Percentiles rank a stretch among this genome's conserved stretches.
Conservation (phyloP, 2,888 invertebrate species). For the Noctuana brunneofusca region DNA sequence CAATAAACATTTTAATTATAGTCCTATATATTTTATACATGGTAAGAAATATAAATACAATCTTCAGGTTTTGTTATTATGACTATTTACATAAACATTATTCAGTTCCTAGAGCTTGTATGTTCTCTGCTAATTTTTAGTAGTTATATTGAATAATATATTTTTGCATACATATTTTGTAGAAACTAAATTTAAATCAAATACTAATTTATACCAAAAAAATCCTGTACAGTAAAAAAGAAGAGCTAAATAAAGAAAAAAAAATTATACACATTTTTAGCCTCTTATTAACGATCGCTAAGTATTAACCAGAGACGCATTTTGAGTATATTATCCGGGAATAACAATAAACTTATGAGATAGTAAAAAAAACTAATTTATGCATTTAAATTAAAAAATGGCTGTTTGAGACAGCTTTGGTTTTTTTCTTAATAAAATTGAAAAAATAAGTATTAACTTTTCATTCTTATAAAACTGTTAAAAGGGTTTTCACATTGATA, state of each 20-base stretch:
- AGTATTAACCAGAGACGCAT: slow-evolving; percentile 13
- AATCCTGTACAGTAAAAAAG: neutral
- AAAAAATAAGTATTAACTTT: neutral
- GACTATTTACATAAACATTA: slow-evolving; percentile 59
- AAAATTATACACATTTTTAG: slow-evolving; percentile 20
- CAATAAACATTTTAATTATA: slow-evolving; percentile 78
- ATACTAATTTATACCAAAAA: neutral
- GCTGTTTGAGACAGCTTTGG: slow-evolving; percentile 23
- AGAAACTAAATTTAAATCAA: neutral
- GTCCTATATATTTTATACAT: slow-evolving; percentile 61
- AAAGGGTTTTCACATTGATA: too few relatives aligned
- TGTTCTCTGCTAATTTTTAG: slow-evolving; percentile 19
- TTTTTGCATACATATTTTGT: slow-evolving; percentile 2
- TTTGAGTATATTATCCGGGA: slow-evolving; percentile 16
- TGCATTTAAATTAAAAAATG: slow-evolving; percentile 4
- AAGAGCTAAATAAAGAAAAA: slow-evolving; percentile 6
- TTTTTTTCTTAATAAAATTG: slow-evolving; percentile 4
- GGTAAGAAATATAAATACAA: slow-evolving; percentile 75
- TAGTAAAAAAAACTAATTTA: neutral
- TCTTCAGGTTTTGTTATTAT: slow-evolving; percentile 57
- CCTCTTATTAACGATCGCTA: slow-evolving; percentile 15
- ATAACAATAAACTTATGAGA: slow-evolving; percentile 1
- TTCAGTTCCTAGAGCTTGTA: slow-evolving; percentile 29
- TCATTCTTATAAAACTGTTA: too few relatives aligned
- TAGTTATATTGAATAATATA: slow-evolving; percentile 17